Evolutionary conservation across 2,888 invertebrate genomes (phyloP), one percentile per base, ranked within the genome.

Genomic region (Diaprepes abbreviatus): DNA sequence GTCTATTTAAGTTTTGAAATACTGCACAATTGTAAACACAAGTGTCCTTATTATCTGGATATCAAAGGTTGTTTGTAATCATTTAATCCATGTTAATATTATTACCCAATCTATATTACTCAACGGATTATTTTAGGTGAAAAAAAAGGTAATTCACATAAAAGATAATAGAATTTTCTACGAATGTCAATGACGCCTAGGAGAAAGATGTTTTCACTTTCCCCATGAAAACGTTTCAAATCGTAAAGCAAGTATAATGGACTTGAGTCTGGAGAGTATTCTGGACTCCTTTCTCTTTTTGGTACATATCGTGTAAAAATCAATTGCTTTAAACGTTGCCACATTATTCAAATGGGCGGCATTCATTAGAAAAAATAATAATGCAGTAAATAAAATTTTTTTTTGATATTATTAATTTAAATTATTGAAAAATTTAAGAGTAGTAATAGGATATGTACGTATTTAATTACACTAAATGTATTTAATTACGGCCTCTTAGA

Each of bases 91-190:
- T 16, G 62, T 63, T 63, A 16, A 63, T 50, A 45, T 36, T 24
- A 35, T 50, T 33, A 35, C 16, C 48, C 16, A 45, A 63, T 38
- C 38, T 24, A 38, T n/a, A 36, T 31, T 28, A 31, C n/a, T n/a
- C 17, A 14, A 28, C 4, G 24, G 28, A 52, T 52, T 52, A 63
- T 17, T 33, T 19, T 48, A 19, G 3, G 12, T 50, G 12, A 36
- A 50, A 50, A 50, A n/a, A 45, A 43, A 50, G 60, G 60, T 60
- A 60, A 33, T 60, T 63, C 62, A 63, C 36, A 36, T 50, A 50
- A 14, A 21, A 59, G 59, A 19, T 40, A 59, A 59, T 5, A 1
- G 3, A 10, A 6, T 43, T 43, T 43, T 9, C 10, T 43, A 7
- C n/a, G 35, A n/a, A 35, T 43, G 17, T 17, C 16, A 40, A 40